A percentile compares a stretch with the other conserved stretches of the same genome.
These are phyloP conservation scores for Leptopterna dolabrata DNA, from an alignment of 2,888 invertebrate genomes.

Conservation along the genomic window DNA sequence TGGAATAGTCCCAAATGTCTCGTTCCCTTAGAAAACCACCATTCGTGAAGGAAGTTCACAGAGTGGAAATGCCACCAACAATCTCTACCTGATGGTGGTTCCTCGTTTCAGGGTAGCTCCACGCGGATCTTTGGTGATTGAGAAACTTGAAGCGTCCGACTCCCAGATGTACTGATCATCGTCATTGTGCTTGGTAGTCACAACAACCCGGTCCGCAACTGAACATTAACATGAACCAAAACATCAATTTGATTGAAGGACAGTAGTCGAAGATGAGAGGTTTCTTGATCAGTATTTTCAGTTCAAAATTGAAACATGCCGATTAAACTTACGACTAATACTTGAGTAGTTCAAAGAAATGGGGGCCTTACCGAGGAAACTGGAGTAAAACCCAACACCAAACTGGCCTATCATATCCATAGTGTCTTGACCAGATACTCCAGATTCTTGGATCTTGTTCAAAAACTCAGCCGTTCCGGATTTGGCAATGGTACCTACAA, in stretches of 20 bases:
- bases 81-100: slow-evolving; percentile 73
- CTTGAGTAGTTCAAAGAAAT: too few relatives aligned
- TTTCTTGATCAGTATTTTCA: neutral
- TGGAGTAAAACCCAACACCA: slow-evolving; percentile 99
- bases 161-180: slow-evolving; percentile 98
- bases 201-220: slow-evolving; percentile 93
- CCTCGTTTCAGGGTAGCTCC: slow-evolving; percentile 92
- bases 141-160: slow-evolving; percentile 92
- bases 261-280: neutral
- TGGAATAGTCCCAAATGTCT: too few relatives aligned
- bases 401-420: slow-evolving; percentile 99
- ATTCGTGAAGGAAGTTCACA: too few relatives aligned
- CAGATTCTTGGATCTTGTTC: slow-evolving; percentile 83
- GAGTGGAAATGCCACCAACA: too few relatives aligned
- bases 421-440: slow-evolving; percentile 76
- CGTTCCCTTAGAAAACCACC: too few relatives aligned
- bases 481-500: slow-evolving; percentile 89
- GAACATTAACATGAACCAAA: slow-evolving; percentile 67
- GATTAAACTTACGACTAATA: too few relatives aligned
- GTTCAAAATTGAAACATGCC: too few relatives aligned
- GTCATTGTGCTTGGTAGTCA: slow-evolving; percentile 94
- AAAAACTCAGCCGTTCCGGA: slow-evolving; percentile 97
- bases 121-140: slow-evolving; percentile 92
- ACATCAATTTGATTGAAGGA: neutral
- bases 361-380: slow-evolving; percentile 75